Conservation (phyloP, 2,113 vertebrate genomes). For the Odocoileus hemionus region DNA sequence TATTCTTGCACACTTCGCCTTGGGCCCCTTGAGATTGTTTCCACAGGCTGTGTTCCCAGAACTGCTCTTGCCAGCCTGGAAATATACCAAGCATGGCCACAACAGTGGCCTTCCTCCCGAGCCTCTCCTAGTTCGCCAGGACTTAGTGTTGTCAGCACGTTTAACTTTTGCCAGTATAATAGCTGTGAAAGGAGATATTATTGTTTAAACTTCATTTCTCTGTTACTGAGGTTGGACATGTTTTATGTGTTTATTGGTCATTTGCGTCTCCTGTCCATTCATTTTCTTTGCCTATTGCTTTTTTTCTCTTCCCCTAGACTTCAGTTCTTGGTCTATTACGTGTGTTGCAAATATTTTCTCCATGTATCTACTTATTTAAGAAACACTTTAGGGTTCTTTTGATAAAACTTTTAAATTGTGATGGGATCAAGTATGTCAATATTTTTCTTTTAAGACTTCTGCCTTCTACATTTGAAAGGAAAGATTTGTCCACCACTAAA, state of each 20-base stretch:
- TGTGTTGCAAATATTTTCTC: background rate
- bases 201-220: background rate
- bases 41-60: background rate
- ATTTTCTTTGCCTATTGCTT: background rate
- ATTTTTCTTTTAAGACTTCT: conserved; percentile 27
- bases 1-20: background rate
- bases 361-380: background rate
- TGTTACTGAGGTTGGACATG: background rate
- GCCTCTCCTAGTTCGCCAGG: background rate
- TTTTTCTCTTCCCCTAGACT: background rate
- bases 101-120: background rate
- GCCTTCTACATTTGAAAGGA: background rate
- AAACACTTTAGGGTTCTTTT: background rate
- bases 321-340: background rate
- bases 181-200: background rate
- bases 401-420: background rate
- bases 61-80: background rate
- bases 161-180: background rate
- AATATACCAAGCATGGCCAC: background rate
- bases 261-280: background rate
- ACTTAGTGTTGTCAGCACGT: background rate
- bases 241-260: background rate
- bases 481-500: background rate
- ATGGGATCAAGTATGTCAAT: background rate
- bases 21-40: background rate